Percentiles rank a stretch among this genome's conserved stretches.
Conservation (phyloP, 2,113 vertebrate species). For the Oophaga pumilio region DNA sequence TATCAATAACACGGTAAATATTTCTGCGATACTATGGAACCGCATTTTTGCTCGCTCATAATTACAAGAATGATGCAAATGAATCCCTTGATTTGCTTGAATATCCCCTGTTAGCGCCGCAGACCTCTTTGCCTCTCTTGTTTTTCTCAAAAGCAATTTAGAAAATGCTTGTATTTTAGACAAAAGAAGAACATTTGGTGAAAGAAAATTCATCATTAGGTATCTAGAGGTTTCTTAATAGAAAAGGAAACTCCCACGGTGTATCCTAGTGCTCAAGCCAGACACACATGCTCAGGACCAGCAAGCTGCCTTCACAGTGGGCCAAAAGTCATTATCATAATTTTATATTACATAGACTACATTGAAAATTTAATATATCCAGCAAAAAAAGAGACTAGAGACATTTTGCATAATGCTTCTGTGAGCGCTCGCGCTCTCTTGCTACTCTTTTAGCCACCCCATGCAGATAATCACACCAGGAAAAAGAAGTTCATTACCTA, state of each 20-base stretch:
- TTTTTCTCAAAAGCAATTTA: constrained; percentile 98
- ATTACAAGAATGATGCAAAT: constrained; percentile 87
- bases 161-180: constrained; percentile 98
- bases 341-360: constrained; percentile 98
- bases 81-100: constrained; percentile 86
- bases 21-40: constrained; percentile 70
- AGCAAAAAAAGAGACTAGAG: constrained; percentile 91
- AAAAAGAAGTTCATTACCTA: constrained; percentile 99
- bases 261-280: constrained; percentile 93
- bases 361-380: constrained; percentile 99
- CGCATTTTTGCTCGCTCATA: constrained; percentile 84
- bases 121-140: constrained; percentile 83
- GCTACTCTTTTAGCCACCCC: constrained; percentile 89
- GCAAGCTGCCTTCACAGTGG: constrained; percentile 98
- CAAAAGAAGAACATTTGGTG: constrained; percentile 98
- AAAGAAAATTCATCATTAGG: constrained; percentile 99
- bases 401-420: constrained; percentile 98
- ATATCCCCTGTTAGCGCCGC: constrained; percentile 82
- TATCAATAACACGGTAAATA: constrained; percentile 73
- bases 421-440: constrained; percentile 78
- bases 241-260: constrained; percentile 99
- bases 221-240: constrained; percentile 99
- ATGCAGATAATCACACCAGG: constrained; percentile 97
- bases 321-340: constrained; percentile 98
- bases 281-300: constrained; percentile 96